Conservation (phyloP, 2,113 vertebrate species). For the Takifugu bimaculatus region DNA sequence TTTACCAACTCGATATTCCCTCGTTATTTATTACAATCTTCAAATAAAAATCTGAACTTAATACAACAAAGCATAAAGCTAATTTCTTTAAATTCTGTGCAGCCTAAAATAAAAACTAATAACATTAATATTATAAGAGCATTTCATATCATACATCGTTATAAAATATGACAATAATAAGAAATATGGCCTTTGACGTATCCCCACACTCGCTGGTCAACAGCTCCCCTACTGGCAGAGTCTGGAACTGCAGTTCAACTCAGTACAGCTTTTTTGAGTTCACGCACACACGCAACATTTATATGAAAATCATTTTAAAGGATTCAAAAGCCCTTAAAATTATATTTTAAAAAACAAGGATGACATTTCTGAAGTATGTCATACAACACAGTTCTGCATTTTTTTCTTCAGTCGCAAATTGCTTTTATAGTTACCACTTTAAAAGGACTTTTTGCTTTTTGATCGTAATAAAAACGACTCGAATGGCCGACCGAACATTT, state of each 20-base stretch:
- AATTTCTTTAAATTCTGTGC: slow-evolving; percentile 18
- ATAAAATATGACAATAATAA: slow-evolving; percentile 61
- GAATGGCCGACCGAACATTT: too few species aligned
- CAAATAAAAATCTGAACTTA: slow-evolving; percentile 50
- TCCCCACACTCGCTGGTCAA: slow-evolving; percentile 52
- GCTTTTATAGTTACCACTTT: too few species aligned
- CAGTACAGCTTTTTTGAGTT: slow-evolving; percentile 33
- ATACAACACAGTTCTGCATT: too few species aligned
- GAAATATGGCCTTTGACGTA: slow-evolving; percentile 63
- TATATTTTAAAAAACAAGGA: background rate
- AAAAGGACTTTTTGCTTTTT: too few species aligned
- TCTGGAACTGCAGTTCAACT: slow-evolving; percentile 47
- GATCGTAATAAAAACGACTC: too few species aligned
- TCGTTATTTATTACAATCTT: slow-evolving; percentile 64
- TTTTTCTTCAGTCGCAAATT: too few species aligned
- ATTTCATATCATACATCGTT: slow-evolving; percentile 54
- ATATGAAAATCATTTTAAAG: background rate
- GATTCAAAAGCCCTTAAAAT: background rate
- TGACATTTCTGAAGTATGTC: too few species aligned
- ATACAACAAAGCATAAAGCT: slow-evolving; percentile 43
- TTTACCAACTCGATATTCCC: slow-evolving; percentile 56
- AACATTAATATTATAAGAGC: slow-evolving; percentile 49
- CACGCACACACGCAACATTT: background rate
- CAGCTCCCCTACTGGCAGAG: slow-evolving; percentile 63
- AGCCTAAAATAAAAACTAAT: slow-evolving; percentile 33